Conservation (phyloP, 2,888 invertebrate species). For the Punctoribates punctum region DNA sequence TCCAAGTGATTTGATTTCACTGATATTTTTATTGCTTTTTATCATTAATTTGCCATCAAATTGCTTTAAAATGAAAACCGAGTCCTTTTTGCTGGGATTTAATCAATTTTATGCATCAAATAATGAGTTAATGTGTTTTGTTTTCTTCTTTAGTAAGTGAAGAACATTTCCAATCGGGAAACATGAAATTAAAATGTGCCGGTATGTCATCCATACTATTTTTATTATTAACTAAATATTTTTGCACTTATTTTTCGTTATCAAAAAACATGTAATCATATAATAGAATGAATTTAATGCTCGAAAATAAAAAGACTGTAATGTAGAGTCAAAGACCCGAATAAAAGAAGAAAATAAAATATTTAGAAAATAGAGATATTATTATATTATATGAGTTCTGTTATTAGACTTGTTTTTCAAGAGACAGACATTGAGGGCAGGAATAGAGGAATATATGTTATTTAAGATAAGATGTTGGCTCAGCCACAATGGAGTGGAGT, state of each 20-base stretch:
- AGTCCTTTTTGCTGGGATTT: not conserved
- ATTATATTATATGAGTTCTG: not conserved
- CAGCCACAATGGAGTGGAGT: not conserved
- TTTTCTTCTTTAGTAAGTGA: conserved; percentile 18
- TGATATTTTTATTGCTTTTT: not conserved
- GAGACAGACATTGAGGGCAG: not conserved
- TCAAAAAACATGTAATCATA: too few relatives aligned
- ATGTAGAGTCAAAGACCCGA: not conserved
- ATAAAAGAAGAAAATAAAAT: not conserved
- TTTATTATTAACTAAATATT: not conserved
- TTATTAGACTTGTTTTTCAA: not conserved
- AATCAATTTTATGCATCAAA: not conserved
- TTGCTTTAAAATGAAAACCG: not conserved
- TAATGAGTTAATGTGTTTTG: not conserved
- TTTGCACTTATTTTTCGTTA: too few relatives aligned
- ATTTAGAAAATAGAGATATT: not conserved
- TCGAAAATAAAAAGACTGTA: too few relatives aligned
- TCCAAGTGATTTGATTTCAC: not conserved
- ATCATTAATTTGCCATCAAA: not conserved
- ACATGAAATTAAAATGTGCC: conserved; percentile 29
- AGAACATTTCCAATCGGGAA: conserved; percentile 30
- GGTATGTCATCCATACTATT: not conserved
- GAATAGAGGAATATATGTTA: not conserved
- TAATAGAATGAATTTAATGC: too few relatives aligned
- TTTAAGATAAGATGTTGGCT: conserved; percentile 14